Evolutionary conservation across 2,888 invertebrate genomes (phyloP).

Genomic region (Stenoptilia bipunctidactyla): DNA sequence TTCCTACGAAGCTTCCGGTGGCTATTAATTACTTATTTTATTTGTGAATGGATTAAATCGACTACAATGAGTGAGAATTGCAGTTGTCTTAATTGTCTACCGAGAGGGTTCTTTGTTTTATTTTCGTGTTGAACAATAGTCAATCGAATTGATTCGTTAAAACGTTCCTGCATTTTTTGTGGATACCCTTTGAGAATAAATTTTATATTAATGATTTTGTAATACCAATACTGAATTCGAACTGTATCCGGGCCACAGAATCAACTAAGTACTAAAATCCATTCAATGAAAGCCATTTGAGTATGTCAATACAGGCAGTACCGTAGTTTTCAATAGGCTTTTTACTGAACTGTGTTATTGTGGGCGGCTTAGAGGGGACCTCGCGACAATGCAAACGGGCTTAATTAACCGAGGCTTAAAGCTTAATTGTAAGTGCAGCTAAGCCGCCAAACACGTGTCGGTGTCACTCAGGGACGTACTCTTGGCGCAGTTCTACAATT

Average conservation of each 20-base stretch:
- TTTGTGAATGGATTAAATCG: constrained; percentile 36
- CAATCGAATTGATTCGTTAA: background rate
- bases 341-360: constrained; percentile 52
- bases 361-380: constrained; percentile 54
- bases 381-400: constrained; percentile 55
- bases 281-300: constrained; percentile 18
- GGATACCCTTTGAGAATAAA: no score
- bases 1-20: constrained; percentile 33
- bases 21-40: constrained; percentile 16
- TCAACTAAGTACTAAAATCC: constrained; percentile 8
- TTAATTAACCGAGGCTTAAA: constrained; percentile 67
- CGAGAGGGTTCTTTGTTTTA: background rate
- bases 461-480: constrained; percentile 37
- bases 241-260: constrained; percentile 25
- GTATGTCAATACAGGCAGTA: constrained; percentile 29
- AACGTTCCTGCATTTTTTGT: no score
- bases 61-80: constrained; percentile 2
- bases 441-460: constrained; percentile 63
- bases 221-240: constrained; percentile 20
- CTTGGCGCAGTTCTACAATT: constrained; percentile 34
- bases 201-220: no score
- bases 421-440: constrained; percentile 67
- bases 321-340: constrained; percentile 40
- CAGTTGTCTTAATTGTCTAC: background rate
- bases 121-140: no score